These are phyloP conservation scores for Harpagifer antarcticus DNA, from an alignment of 2,797 vertebrate genomes.

Conservation along the genomic window DNA sequence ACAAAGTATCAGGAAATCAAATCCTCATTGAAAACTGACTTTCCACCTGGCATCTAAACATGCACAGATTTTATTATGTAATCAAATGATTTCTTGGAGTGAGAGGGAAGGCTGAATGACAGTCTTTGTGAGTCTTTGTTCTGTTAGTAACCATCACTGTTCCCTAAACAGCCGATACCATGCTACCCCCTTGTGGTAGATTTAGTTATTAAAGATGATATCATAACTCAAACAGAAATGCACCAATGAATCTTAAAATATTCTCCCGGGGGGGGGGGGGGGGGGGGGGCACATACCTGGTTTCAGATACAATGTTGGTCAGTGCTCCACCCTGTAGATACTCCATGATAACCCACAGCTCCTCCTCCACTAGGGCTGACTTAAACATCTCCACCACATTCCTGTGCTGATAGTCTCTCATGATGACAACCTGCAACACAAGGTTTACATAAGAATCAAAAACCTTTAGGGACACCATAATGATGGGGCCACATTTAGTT, in stretches of 20 bases:
- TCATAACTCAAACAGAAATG: slow-evolving; percentile 25
- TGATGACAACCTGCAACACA: slow-evolving; percentile 93
- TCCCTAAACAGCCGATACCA: slow-evolving; percentile 56
- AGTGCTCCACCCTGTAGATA: slow-evolving; percentile 98
- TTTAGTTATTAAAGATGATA: slow-evolving; percentile 52
- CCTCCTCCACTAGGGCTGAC: slow-evolving; percentile 97
- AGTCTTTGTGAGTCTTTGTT: slow-evolving; percentile 18
- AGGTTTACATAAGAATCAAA: background rate
- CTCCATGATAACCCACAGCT: slow-evolving; percentile 99
- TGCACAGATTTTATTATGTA: slow-evolving; percentile 45
- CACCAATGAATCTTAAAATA: background rate
- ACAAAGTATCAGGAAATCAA: slow-evolving; percentile 26
- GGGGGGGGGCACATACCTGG: slow-evolving; percentile 85
- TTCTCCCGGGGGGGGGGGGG: background rate
- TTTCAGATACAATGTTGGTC: slow-evolving; percentile 98
- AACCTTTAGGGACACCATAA: background rate
- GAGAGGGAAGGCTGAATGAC: slow-evolving; percentile 3
- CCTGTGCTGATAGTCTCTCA: slow-evolving; percentile 98
- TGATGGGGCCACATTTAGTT: background rate
- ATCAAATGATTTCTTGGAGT: slow-evolving; percentile 35
- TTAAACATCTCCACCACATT: slow-evolving; percentile 99
- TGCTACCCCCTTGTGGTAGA: slow-evolving; percentile 82
- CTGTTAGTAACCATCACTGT: slow-evolving; percentile 17
- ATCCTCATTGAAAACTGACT: slow-evolving; percentile 38
- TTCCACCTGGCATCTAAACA: slow-evolving; percentile 39